Evolutionary conservation across 2,113 vertebrate species (phyloP).

Genomic region (Saccopteryx leptura): DNA sequence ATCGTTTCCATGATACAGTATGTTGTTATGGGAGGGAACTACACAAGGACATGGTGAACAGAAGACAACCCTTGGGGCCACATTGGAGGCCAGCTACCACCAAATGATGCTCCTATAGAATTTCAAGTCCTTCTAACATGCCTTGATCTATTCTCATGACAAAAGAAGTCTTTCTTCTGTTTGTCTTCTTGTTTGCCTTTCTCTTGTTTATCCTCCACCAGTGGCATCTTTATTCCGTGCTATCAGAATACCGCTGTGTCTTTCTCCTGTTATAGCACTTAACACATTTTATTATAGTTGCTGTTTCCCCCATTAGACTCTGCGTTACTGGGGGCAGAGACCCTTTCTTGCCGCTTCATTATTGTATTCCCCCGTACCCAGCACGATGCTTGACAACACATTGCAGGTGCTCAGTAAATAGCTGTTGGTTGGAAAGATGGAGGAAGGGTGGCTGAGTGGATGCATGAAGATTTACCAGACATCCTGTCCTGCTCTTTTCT

Average conservation of each 20-base stretch:
- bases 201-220: not conserved
- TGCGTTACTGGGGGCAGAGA: not conserved
- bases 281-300: not conserved
- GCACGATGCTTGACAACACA: not conserved
- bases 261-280: not conserved
- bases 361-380: not conserved
- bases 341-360: conserved; percentile 28
- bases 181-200: conserved; percentile 39
- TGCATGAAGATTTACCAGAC: not conserved
- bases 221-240: not conserved
- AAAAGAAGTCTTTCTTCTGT: not conserved
- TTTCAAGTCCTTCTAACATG: not conserved
- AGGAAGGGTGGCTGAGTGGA: not conserved
- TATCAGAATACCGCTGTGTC: not conserved
- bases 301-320: not conserved
- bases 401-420: not conserved
- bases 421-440: conserved; percentile 8
- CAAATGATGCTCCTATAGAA: not conserved
- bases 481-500: not conserved
- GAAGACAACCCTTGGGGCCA: not conserved
- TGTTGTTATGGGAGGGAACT: not conserved
- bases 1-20: not conserved
- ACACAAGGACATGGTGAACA: not conserved
- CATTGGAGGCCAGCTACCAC: not conserved
- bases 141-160: not conserved